phyloP scores from a whole-genome alignment of 1,140 invertebrate species.

The Drosophila busckii region DNA sequence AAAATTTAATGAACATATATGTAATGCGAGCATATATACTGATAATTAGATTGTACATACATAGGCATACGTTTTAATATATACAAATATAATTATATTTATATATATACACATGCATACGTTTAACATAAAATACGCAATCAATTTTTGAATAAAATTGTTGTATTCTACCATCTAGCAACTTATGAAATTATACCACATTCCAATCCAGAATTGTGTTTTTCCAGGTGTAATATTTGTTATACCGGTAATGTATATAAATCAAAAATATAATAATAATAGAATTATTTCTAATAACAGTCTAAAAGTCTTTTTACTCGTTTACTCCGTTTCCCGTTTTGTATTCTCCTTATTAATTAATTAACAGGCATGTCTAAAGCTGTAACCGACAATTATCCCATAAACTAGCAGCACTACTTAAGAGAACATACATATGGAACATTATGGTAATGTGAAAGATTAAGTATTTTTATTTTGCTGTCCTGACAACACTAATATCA shows the following conservation, averaged over 20 bases:
- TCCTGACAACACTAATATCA: too few relatives aligned
- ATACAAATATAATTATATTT: too few relatives aligned
- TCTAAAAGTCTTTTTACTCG: constrained; percentile 23
- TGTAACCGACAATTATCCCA: too few relatives aligned
- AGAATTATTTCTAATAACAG: constrained; percentile 58
- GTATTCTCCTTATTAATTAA: too few relatives aligned
- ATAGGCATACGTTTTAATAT: constrained; percentile 25
- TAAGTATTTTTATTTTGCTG: too few relatives aligned
- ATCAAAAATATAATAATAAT: constrained; percentile 48
- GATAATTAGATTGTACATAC: constrained; percentile 60
- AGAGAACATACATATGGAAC: too few relatives aligned
- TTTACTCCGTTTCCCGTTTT: too few relatives aligned
- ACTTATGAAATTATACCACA: constrained; percentile 43
- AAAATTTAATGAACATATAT: constrained; percentile 34
- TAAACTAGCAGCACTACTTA: too few relatives aligned
- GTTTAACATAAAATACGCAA: constrained; percentile 19
- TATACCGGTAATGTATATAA: constrained; percentile 49
- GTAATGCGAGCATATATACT: constrained; percentile 23
- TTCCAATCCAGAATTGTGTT: constrained; percentile 46
- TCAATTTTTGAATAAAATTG: constrained; percentile 22
- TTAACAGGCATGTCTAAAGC: too few relatives aligned
- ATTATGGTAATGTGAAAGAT: too few relatives aligned
- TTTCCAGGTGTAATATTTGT: constrained; percentile 38
- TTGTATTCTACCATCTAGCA: constrained; percentile 44
- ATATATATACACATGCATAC: constrained; percentile 29